Evolutionary conservation across 2,888 invertebrate species (phyloP).

Genomic region (Meiosimyza decipiens): DNA sequence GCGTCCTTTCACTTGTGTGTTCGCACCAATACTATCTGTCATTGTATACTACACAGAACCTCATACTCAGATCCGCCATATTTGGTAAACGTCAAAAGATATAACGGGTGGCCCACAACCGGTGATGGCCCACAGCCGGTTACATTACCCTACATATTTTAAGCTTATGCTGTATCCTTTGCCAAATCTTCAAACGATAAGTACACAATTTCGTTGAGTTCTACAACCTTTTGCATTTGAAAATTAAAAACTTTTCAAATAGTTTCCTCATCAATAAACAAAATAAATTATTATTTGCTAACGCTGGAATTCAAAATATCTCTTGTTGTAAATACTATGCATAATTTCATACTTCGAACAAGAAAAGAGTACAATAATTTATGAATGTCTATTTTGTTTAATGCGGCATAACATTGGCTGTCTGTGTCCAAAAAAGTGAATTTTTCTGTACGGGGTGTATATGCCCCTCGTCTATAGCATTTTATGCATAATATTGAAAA

Average conservation of each 20-base stretch:
- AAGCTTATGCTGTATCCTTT: no score
- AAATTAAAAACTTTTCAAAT: constrained; percentile 48
- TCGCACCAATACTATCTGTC: no score
- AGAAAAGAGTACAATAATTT: constrained; percentile 51
- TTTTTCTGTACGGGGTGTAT: not conserved
- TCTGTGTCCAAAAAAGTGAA: not conserved
- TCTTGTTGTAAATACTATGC: constrained; percentile 56
- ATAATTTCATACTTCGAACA: constrained; percentile 46
- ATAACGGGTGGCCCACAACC: no score
- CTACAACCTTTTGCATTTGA: constrained; percentile 20
- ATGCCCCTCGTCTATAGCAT: not conserved
- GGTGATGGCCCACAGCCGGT: no score
- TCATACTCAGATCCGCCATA: no score
- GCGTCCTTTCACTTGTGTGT: no score
- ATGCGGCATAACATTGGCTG: not conserved
- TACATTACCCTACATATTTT: no score
- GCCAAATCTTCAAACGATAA: no score
- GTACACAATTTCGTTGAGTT: not conserved
- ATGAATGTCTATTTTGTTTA: constrained; percentile 44
- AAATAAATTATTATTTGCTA: constrained; percentile 53
- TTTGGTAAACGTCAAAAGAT: no score
- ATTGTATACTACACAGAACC: no score
- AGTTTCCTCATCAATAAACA: constrained; percentile 62
- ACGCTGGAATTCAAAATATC: constrained; percentile 38
- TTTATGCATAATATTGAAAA: not conserved